A percentile compares a stretch with the other conserved stretches of the same genome.
phyloP scores from a whole-genome alignment of 2,888 invertebrate species.

The Amphipyra tragopoginis region DNA sequence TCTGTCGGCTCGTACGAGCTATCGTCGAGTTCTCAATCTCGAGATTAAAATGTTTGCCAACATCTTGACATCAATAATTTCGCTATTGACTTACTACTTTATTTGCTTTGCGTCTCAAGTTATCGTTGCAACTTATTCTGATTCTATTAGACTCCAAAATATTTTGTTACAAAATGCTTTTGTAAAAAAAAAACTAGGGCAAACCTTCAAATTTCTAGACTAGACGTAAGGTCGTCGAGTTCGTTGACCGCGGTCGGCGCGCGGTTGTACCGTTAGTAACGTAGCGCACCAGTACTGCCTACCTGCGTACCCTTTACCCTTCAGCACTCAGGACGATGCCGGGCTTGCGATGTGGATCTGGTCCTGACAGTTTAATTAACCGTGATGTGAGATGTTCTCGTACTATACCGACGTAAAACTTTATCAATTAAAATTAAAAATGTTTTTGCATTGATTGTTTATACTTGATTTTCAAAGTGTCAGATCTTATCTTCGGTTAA shows the following conservation, averaged over 20 bases:
- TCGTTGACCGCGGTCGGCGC: constrained; percentile 83
- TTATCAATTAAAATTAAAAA: no score
- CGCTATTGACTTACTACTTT: constrained; percentile 35
- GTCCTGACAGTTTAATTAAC: constrained; percentile 16
- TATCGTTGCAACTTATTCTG: constrained; percentile 14
- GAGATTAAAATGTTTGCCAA: constrained; percentile 54
- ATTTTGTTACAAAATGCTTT: constrained; percentile 4
- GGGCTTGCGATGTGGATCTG: constrained; percentile 31
- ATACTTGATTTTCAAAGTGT: no score
- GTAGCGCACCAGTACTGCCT: constrained; percentile 68
- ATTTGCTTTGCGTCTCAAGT: constrained; percentile 27
- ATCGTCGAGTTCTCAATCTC: constrained; percentile 50
- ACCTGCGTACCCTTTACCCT: constrained; percentile 71
- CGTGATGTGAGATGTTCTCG: not conserved
- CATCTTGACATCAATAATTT: constrained; percentile 40
- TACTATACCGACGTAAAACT: no score
- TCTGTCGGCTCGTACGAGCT: constrained; percentile 52
- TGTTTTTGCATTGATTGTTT: no score
- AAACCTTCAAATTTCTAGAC: constrained; percentile 84
- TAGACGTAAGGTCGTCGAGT: constrained; percentile 78
- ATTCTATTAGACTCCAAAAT: constrained; percentile 5
- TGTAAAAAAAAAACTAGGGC: constrained; percentile 73
- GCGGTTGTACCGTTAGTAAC: constrained; percentile 81
- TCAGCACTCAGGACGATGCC: constrained; percentile 44
- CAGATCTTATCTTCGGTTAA: not conserved